Conservation (phyloP, 2,888 invertebrate species). For the Cancer borealis region DNA sequence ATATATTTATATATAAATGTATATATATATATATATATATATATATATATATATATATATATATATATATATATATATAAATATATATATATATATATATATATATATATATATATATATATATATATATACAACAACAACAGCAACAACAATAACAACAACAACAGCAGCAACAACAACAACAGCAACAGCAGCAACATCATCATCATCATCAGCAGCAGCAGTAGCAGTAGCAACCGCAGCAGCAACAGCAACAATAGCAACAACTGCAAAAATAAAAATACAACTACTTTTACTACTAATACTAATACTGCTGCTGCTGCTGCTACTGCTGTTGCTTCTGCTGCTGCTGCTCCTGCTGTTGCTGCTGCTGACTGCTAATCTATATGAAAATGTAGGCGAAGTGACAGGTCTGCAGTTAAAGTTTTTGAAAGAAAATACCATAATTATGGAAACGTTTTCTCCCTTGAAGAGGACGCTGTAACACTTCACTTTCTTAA, state of each 20-base stretch:
- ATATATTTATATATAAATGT: too few relatives aligned
- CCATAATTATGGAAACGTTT: neutral
- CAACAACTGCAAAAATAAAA: too few relatives aligned
- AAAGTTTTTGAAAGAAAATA: neutral
- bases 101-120: too few relatives aligned
- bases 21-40: too few relatives aligned
- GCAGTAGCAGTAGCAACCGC: neutral
- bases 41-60: too few relatives aligned
- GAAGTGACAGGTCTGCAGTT: neutral
- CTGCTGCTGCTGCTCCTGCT: neutral
- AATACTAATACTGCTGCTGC: neutral
- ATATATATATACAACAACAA: too few relatives aligned
- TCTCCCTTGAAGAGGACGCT: neutral
- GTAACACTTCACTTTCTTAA: neutral
- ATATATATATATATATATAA: too few relatives aligned
- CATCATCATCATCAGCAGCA: neutral
- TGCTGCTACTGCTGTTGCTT: neutral
- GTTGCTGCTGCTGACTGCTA: neutral
- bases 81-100: too few relatives aligned
- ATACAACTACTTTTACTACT: neutral
- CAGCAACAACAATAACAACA: neutral
- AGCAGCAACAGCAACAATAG: neutral
- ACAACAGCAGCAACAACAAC: neutral
- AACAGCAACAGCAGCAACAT: neutral
- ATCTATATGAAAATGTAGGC: neutral